Base-by-base conservation (phyloP, 2,113 vertebrate species). In the Typhlomys cinereus region DNA sequence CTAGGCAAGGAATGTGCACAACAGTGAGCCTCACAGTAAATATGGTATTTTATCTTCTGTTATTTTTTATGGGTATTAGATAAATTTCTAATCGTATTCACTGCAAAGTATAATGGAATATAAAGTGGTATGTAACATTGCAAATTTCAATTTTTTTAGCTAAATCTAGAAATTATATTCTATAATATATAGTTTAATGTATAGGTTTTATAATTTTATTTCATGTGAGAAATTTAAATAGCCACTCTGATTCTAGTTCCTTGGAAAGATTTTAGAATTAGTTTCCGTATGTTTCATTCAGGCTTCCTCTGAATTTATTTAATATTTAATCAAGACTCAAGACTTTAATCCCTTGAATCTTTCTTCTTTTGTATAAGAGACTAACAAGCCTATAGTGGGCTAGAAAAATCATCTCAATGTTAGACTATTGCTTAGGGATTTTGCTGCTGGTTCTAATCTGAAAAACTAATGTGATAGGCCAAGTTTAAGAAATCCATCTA, bases 241-340 rank as follows among this genome's bases (percentile, higher is more conserved):
- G 71, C 54, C 15, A 39, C 39, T 94, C 67, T 85, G 44, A 82
- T 80, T 71, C 18, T 21, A 84, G 59, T 89, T 93, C 41, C 27
- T 93, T 88, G 67, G 78, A 84, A 92, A 90, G 80, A 79, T 34
- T 81, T 41, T 62, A 80, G 36, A 83, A 54, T 91, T 85, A 84
- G 80, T 81, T 93, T 95, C 27, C 39, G 87, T 25, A 36, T 69
- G 14, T 9, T 95, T 94, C 91, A 75, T 66, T 76, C 59, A 82
- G 83, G 20, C 15, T 18, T 80, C 62, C 39, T 94, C 50, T 85
- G 91, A 59, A 83, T 86, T 39, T 44, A 52, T 84, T 89, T 8
- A 66, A 41, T 80, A 69, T 85, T 94, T 88, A 83, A 64, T 79
- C 21, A 71, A 87, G 59, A 80, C 36, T 94, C 59, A 67, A 27